Conservation (phyloP, 2,888 invertebrate species). For the Nemotelus nigrinus region DNA sequence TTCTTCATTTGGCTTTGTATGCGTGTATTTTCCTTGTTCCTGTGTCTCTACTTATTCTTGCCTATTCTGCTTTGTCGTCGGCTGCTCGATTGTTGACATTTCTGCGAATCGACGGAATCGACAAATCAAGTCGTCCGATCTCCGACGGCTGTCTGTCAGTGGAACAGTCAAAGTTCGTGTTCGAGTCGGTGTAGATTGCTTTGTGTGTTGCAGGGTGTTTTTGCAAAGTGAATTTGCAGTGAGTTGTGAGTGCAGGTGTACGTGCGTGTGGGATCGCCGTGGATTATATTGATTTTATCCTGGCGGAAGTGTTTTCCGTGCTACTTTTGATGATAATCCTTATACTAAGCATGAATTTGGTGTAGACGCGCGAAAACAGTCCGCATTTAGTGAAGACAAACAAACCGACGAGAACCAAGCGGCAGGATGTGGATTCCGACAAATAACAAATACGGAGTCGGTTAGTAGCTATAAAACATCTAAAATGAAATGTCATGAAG, state of each 20-base stretch:
- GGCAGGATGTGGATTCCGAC: conserved; percentile 63
- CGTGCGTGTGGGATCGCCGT: conserved; percentile 34
- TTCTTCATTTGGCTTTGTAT: too few species aligned
- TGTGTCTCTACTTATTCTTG: too few species aligned
- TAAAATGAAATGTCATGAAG: not conserved
- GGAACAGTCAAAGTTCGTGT: conserved; percentile 21
- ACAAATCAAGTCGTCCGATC: not conserved
- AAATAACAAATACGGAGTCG: conserved; percentile 65
- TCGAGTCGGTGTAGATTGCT: conserved; percentile 10
- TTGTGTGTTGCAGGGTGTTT: conserved; percentile 9
- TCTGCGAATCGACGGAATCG: conserved; percentile 6
- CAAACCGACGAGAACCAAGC: not conserved
- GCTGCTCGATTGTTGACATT: conserved; percentile 8
- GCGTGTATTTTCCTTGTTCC: too few species aligned
- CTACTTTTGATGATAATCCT: conserved; percentile 13
- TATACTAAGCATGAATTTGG: conserved; percentile 15
- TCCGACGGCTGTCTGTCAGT: not conserved
- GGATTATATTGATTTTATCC: conserved; percentile 43
- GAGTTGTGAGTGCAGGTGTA: conserved; percentile 33
- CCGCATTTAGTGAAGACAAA: conserved; percentile 1
- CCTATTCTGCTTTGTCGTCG: too few species aligned
- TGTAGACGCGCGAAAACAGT: not conserved
- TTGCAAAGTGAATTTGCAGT: conserved; percentile 34
- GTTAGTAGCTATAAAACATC: conserved; percentile 57
- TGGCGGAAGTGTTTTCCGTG: conserved; percentile 37